phyloP scores from a whole-genome alignment of 1,140 invertebrate genomes.

The Patella vulgata region DNA sequence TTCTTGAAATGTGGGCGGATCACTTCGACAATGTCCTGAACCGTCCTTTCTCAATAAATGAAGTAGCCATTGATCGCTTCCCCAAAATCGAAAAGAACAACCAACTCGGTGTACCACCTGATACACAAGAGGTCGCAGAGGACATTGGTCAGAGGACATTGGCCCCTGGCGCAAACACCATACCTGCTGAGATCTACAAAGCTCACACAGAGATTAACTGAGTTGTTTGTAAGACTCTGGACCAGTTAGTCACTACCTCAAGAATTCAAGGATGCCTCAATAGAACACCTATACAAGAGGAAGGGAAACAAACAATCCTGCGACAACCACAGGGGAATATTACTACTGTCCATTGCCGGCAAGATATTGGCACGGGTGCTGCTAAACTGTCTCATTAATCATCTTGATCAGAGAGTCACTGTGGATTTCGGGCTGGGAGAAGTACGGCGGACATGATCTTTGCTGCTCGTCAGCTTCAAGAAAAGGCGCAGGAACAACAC shows the following conservation, averaged over 20 bases:
- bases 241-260: conserved; percentile 2
- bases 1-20: no score
- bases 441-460: conserved; percentile 38
- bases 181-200: no score
- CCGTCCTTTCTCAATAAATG: no score
- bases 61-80: no score
- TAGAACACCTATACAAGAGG: conserved; percentile 28
- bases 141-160: no score
- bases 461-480: conserved; percentile 31
- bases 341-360: conserved; percentile 26
- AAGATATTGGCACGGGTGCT: conserved; percentile 26
- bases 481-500: conserved; percentile 39
- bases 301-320: conserved; percentile 21
- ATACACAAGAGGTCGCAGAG: no score
- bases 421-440: conserved; percentile 26
- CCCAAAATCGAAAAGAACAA: no score
- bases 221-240: no score
- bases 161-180: no score
- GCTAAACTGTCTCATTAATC: conserved; percentile 24
- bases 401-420: conserved; percentile 33
- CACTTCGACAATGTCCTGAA: no score
- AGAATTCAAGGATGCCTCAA: conserved; percentile 29
- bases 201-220: no score
- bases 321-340: conserved; percentile 32
- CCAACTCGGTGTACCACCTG: no score